Conservation (phyloP, 30 jellyfish, hydroid and myxozoan genomes). For the Cassiopea andromeda region DNA sequence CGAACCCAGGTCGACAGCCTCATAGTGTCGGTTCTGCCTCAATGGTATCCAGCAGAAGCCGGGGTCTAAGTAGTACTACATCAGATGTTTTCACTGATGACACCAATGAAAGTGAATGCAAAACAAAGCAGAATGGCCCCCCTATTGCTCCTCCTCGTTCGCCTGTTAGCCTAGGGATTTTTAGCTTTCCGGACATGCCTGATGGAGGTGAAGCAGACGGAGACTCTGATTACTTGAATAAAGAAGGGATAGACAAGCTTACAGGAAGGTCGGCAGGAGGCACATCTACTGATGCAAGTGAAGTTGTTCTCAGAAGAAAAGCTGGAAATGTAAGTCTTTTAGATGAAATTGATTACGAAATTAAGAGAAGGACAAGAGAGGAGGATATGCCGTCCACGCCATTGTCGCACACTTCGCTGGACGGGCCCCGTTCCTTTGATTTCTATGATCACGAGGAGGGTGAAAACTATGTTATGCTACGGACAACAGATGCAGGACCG, state of each 20-base stretch:
- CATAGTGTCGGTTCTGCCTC: constrained; percentile 49
- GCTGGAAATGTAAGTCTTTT: constrained; percentile 37
- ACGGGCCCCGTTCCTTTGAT: constrained; percentile 29
- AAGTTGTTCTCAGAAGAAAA: constrained; percentile 20
- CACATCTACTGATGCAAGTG: not conserved
- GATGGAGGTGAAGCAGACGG: constrained; percentile 16
- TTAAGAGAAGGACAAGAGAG: constrained; percentile 56
- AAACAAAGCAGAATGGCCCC: constrained; percentile 17
- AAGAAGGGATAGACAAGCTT: constrained; percentile 31
- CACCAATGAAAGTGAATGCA: not conserved
- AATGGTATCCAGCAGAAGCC: constrained; percentile 45
- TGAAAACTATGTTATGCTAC: constrained; percentile 48
- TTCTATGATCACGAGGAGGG: constrained; percentile 49
- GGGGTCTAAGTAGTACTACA: constrained; percentile 50
- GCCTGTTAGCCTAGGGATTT: constrained; percentile 85
- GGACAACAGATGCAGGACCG: constrained; percentile 58
- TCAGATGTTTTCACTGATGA: constrained; percentile 63
- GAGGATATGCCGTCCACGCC: constrained; percentile 46
- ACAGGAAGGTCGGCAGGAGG: constrained; percentile 31
- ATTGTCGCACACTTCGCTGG: constrained; percentile 22
- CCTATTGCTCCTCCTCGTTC: constrained; percentile 91
- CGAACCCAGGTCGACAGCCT: constrained; percentile 5
- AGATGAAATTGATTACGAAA: constrained; percentile 72
- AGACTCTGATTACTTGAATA: constrained; percentile 45
- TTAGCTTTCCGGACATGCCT: constrained; percentile 60